These are phyloP conservation scores for Eilema caniola DNA, from an alignment of 2,888 invertebrate species.

Conservation along the genomic window DNA sequence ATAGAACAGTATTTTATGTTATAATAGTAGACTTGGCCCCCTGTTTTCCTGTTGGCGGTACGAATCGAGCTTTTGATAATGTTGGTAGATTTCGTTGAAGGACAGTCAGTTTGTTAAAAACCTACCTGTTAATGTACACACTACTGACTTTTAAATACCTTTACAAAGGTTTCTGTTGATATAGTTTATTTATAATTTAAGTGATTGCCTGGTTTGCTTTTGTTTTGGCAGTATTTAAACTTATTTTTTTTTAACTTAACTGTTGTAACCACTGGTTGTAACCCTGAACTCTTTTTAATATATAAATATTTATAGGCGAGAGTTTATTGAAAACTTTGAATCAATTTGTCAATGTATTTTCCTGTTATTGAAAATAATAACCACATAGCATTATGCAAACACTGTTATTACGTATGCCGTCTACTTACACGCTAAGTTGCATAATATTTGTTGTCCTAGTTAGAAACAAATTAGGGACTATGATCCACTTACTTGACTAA, in stretches of 20 bases:
- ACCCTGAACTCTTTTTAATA: not conserved
- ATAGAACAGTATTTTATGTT: no score
- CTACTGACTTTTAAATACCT: constrained; percentile 18
- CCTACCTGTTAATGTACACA: constrained; percentile 36
- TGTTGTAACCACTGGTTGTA: not conserved
- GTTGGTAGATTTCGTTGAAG: constrained; percentile 56
- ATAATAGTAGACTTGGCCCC: no score
- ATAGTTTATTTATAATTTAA: constrained; percentile 17
- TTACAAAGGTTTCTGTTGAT: constrained; percentile 34
- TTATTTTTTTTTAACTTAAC: not conserved
- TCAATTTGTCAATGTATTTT: not conserved
- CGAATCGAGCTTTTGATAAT: constrained; percentile 48
- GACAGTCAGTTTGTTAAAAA: constrained; percentile 60
- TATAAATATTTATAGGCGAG: not conserved
- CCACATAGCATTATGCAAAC: constrained; percentile 29
- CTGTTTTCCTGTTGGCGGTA: constrained; percentile 56
- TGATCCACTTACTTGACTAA: constrained; percentile 35
- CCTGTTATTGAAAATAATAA: constrained; percentile 1
- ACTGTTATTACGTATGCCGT: constrained; percentile 34
- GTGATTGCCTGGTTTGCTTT: constrained; percentile 1
- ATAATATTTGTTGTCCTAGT: constrained; percentile 43
- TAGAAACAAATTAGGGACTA: constrained; percentile 51
- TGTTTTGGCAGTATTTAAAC: not conserved
- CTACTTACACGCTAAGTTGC: constrained; percentile 28
- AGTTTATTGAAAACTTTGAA: no score